Evolutionary conservation across 2,888 invertebrate species (phyloP), one percentile per base, ranked within the genome.

Genomic region (Meliscaeva auricollis): DNA sequence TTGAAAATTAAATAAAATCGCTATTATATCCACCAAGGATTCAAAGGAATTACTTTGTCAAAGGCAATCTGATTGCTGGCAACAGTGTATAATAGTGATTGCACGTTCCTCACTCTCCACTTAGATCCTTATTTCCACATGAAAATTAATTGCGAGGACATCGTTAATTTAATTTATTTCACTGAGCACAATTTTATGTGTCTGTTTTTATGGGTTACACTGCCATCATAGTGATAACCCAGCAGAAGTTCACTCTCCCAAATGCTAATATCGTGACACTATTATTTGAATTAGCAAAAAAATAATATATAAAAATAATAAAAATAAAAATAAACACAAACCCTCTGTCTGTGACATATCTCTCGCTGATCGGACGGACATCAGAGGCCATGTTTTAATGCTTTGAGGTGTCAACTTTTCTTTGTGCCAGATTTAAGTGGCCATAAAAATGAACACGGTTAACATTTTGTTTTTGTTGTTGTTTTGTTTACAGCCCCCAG

Each of bases 341-440:
- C 46, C 20, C 17, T 15, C 46, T 8, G 17, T 8, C 8, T 15
- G 7, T 9, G 8, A 30, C 64, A 38, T 75, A 46, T 44, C 56
- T 30, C 52, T 44, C 56, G 17, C 52, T 35, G 46, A 9, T 13
- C 17, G 60, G 44, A 62, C 68, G 48, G 46, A 64, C 46, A 46
- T 46, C 64, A 64, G 46, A 64, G 73, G 44, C 62, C 46, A 54
- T 17, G 26, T 48, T 75, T 84, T 76, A 84, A 84, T 84, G 84
- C 66, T 66, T 79, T 52, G 80, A 84, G 84, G 80, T 84, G 84
- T 76, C 80, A 84, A 84, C 72, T 80, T 76, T 76, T 46, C 70
- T 32, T 75, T 70, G 75, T 52, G 58, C 48, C 66, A 54, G 72
- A 70, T 72, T 76, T 84, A 80, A 84, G 75, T 75, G 79, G 38